phyloP scores from a whole-genome alignment of 2,888 invertebrate species.

The Ceraclea dissimilis region DNA sequence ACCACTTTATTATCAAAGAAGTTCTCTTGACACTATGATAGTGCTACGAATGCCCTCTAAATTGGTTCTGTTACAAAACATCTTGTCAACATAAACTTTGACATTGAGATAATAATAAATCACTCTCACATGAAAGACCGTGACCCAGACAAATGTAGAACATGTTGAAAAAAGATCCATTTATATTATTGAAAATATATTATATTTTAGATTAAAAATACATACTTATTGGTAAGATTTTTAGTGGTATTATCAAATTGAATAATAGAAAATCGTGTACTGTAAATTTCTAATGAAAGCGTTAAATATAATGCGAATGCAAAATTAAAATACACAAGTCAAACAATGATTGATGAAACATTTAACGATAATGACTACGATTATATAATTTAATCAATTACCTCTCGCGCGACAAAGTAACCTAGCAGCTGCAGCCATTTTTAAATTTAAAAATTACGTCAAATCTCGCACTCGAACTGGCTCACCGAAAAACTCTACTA shows the following conservation, averaged over 20 bases:
- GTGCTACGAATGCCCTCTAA: background rate
- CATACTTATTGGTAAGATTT: no score
- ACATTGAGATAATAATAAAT: constrained; percentile 23
- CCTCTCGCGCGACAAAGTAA: constrained; percentile 34
- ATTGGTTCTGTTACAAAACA: constrained; percentile 9
- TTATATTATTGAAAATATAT: no score
- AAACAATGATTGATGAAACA: no score
- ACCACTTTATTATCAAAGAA: no score
- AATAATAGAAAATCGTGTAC: no score
- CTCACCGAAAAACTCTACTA: constrained; percentile 5
- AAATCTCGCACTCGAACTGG: constrained; percentile 1
- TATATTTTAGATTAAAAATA: no score
- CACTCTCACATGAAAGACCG: constrained; percentile 15
- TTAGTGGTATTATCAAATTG: no score
- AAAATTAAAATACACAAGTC: no score
- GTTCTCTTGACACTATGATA: no score
- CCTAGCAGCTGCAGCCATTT: constrained; percentile 36
- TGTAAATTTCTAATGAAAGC: no score
- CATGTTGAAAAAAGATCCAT: background rate
- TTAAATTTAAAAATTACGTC: constrained; percentile 2
- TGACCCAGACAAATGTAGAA: constrained; percentile 21
- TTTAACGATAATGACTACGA: no score
- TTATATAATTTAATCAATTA: constrained; percentile 27
- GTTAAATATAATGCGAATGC: no score
- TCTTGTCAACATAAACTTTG: constrained; percentile 4